Base-by-base conservation (phyloP, 2,888 invertebrate genomes). In the Lissocephala sabroskyi region DNA sequence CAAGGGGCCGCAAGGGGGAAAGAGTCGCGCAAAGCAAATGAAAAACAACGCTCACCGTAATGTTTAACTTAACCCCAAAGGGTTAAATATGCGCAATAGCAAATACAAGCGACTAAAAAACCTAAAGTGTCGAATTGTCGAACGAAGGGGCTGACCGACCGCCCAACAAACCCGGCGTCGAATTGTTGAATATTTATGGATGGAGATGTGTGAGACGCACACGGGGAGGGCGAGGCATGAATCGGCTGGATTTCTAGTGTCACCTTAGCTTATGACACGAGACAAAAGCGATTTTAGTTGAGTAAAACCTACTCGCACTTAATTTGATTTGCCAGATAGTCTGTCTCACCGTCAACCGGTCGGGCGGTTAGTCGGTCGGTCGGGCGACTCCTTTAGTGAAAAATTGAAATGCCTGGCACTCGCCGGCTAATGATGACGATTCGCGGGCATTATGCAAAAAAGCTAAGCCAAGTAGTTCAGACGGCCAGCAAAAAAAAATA, bases 171-270 rank as follows among this genome's bases (percentile, higher is more conserved):
- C 35, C 10, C 4, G 35, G 59, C 51, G 35, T 63, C 63, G 53
- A 52, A 55, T 70, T 61, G 74, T 77, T 71, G 70, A 71, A 71
- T 71, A 71, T 71, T 71, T 77, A 71, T 71, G 57, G 64, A 49
- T 45, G 28, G 30, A 30, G 40, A 37, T 37, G 37, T 37, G 17
- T 18, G n/a, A n/a, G 37, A 37, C 11, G n/a, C n/a, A n/a, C n/a
- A n/a, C 37, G n/a, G 18, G n/a, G n/a, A 17, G 36, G 55, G 37
- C 42, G 33, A 45, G 35, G 35, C 14, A 23, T 7, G 23, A 23
- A 41, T 29, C 42, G 42, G 29, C 28, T 39, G 56, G 45, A 50
- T 56, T 46, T 47, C 23, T 53, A 52, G 64, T 59, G 67, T 75
- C 76, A 75, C 76, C 68, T 64, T 54, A 75, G 59, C 42, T 45